A percentile compares a stretch with the other conserved stretches of the same genome.
Evolutionary conservation across 1,140 invertebrate species (phyloP).

Genomic region (Hycleus phaleratus): DNA sequence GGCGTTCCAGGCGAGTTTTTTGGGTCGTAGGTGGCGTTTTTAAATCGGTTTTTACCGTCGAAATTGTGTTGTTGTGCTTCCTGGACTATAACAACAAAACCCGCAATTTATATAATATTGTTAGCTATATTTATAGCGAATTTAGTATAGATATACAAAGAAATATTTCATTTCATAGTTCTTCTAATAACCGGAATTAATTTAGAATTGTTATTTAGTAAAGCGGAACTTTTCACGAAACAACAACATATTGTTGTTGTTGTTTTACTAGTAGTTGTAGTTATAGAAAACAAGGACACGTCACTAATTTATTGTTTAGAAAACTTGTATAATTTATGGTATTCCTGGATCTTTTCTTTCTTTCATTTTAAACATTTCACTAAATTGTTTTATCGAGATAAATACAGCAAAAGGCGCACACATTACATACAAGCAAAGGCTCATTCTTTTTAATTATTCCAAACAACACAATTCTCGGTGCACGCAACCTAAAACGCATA

Average conservation of each 20-base stretch:
- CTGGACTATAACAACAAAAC: constrained; percentile 12
- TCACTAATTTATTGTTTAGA: constrained; percentile 13
- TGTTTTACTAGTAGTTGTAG: too few species aligned
- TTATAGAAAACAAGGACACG: constrained; percentile 12
- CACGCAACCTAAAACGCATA: constrained; percentile 8
- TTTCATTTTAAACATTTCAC: constrained; percentile 5
- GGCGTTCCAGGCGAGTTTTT: too few species aligned
- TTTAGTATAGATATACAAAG: background rate
- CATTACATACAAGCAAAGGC: too few species aligned
- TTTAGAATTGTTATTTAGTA: constrained; percentile 16
- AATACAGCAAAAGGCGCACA: constrained; percentile 4
- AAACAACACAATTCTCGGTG: constrained; percentile 6
- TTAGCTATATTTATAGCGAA: background rate
- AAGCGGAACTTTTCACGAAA: constrained; percentile 17
- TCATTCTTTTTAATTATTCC: constrained; percentile 9
- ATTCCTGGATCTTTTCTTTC: constrained; percentile 1
- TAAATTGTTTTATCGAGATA: constrained; percentile 10
- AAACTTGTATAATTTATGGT: constrained; percentile 6
- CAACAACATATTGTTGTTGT: too few species aligned
- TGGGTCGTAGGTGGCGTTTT: too few species aligned
- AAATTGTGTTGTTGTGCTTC: background rate
- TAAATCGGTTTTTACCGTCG: too few species aligned
- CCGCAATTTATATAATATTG: constrained; percentile 12
- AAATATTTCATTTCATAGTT: constrained; percentile 8
- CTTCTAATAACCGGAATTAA: constrained; percentile 16